Conservation (phyloP, 2,797 vertebrate genomes). For the Pipistrellus kuhlii region DNA sequence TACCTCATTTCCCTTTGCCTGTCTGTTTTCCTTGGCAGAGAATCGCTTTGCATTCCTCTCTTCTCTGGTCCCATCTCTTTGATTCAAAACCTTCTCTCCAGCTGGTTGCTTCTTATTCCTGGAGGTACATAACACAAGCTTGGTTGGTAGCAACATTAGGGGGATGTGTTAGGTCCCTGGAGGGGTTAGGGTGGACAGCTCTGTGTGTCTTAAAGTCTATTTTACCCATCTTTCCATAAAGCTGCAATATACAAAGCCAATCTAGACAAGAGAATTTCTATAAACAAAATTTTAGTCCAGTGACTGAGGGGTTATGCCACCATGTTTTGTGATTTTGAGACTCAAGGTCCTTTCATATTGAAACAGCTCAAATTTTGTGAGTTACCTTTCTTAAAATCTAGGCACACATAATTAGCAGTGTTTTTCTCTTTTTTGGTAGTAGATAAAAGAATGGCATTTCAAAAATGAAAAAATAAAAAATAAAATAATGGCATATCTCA, state of each 20-base stretch:
- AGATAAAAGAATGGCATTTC: neutral
- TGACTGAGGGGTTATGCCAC: neutral
- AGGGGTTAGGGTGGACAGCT: neutral
- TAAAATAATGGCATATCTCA: neutral
- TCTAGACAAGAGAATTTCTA: neutral
- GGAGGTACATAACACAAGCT: neutral
- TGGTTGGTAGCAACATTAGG: slow-evolving; percentile 35
- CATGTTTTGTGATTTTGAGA: neutral
- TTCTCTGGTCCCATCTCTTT: neutral
- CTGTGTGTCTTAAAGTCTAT: slow-evolving; percentile 4
- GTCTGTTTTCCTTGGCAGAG: slow-evolving; percentile 66
- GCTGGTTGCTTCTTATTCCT: slow-evolving; percentile 28
- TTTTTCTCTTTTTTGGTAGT: neutral
- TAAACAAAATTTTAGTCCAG: neutral
- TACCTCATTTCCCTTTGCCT: neutral
- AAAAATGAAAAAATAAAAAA: no score
- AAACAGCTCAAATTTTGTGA: neutral
- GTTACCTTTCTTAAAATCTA: neutral
- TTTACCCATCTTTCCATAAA: neutral
- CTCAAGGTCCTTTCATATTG: neutral
- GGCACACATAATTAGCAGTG: neutral
- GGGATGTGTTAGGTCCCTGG: neutral
- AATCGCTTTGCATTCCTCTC: neutral
- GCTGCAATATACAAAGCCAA: neutral
- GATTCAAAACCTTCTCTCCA: slow-evolving; percentile 42